Conservation (phyloP, 1,140 invertebrate genomes). For the Pemphigus obesinymphae region DNA sequence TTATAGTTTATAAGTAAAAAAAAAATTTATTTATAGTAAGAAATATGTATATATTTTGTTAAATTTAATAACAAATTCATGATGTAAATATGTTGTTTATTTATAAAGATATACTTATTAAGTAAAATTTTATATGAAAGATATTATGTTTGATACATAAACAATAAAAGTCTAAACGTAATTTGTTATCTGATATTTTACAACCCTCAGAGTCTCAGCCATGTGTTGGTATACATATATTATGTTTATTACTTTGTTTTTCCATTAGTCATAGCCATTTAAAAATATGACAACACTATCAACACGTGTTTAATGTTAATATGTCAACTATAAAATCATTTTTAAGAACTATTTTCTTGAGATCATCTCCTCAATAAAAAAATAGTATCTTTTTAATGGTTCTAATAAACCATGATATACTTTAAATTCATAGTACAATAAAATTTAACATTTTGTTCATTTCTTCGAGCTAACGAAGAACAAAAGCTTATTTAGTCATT, state of each 20-base stretch:
- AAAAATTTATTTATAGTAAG: no score
- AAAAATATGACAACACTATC: background rate
- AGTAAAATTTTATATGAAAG: background rate
- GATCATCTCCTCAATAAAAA: background rate
- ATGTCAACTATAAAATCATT: background rate
- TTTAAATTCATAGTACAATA: background rate
- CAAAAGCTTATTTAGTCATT: background rate
- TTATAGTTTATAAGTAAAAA: no score
- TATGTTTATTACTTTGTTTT: conserved; percentile 18
- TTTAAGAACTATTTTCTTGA: background rate
- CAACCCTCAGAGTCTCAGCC: background rate
- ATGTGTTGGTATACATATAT: background rate
- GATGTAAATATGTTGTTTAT: no score
- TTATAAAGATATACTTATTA: background rate
- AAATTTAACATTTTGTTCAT: background rate
- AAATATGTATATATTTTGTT: background rate
- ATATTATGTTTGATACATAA: conserved; percentile 1
- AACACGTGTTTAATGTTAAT: background rate
- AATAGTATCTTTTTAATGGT: background rate
- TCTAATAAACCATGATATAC: background rate
- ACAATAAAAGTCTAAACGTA: conserved; percentile 2
- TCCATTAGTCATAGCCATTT: conserved; percentile 3
- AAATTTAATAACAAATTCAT: background rate
- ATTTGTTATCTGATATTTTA: conserved; percentile 13
- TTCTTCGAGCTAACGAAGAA: background rate